phyloP scores from a whole-genome alignment of 2,797 vertebrate genomes.

The Enteromius treurensis region DNA sequence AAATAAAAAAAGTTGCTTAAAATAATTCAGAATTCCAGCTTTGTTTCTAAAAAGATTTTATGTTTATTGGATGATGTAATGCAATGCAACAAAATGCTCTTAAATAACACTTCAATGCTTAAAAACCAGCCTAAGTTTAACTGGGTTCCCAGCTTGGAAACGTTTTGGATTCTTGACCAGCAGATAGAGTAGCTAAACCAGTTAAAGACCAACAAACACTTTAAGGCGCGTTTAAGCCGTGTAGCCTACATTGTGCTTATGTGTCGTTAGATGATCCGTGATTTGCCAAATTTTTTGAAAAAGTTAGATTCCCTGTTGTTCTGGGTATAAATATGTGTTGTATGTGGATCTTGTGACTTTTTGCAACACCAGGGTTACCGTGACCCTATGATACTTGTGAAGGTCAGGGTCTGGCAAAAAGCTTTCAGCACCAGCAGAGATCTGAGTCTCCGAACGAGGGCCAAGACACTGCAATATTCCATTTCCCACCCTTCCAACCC shows the following conservation, averaged over 20 bases:
- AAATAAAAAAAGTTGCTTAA: slow-evolving; percentile 6
- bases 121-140: neutral
- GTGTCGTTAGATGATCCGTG: neutral
- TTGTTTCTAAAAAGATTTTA: neutral
- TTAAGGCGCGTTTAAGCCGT: neutral
- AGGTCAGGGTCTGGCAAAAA: slow-evolving; percentile 31
- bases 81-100: neutral
- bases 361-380: neutral
- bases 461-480: slow-evolving; percentile 30
- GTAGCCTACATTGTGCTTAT: neutral
- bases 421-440: slow-evolving; percentile 35
- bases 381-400: slow-evolving; percentile 15
- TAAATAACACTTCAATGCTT: neutral
- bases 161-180: neutral
- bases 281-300: neutral
- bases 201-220: neutral
- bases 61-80: neutral
- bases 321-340: neutral
- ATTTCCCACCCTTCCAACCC: slow-evolving; percentile 34
- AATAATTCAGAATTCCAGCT: slow-evolving; percentile 6
- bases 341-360: neutral
- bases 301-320: neutral
- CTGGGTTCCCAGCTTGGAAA: neutral
- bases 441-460: slow-evolving; percentile 19
- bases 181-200: neutral